Conservation (phyloP, 1,140 invertebrate species). For the Camponotus floridanus region DNA sequence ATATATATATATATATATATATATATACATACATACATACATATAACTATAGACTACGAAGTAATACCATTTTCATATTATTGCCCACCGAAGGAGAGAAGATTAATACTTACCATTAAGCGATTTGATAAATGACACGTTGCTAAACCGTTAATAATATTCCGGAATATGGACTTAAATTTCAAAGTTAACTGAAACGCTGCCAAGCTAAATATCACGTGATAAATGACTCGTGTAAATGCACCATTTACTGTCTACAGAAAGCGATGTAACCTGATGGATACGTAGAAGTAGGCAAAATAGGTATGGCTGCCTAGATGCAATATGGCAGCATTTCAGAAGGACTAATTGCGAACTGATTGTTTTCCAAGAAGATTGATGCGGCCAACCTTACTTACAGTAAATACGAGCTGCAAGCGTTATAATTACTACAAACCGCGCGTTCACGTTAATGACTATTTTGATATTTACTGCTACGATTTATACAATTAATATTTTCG, state of each 20-base stretch:
- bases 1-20: no score
- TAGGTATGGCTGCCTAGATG: constrained; percentile 55
- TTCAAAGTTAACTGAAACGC: constrained; percentile 63
- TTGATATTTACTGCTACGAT: constrained; percentile 27
- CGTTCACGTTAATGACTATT: constrained; percentile 52
- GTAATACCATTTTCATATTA: constrained; percentile 53
- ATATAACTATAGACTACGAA: constrained; percentile 18
- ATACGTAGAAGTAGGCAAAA: constrained; percentile 64
- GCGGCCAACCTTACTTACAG: constrained; percentile 47
- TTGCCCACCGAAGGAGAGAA: constrained; percentile 35
- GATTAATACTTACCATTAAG: constrained; percentile 62
- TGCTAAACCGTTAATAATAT: constrained; percentile 63
- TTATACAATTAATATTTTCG: constrained; percentile 50
- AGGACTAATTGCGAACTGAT: constrained; percentile 63
- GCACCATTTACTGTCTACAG: constrained; percentile 58
- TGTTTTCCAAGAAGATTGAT: constrained; percentile 64
- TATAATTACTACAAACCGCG: constrained; percentile 54
- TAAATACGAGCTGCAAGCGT: constrained; percentile 42
- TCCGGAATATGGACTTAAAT: constrained; percentile 60
- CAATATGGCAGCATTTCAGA: constrained; percentile 57
- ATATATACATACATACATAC: no score
- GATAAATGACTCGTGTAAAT: constrained; percentile 64
- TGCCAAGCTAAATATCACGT: constrained; percentile 64
- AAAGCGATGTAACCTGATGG: constrained; percentile 57
- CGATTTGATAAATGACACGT: constrained; percentile 63